Conservation (phyloP, 2,113 vertebrate genomes). For the Pristiophorus japonicus region DNA sequence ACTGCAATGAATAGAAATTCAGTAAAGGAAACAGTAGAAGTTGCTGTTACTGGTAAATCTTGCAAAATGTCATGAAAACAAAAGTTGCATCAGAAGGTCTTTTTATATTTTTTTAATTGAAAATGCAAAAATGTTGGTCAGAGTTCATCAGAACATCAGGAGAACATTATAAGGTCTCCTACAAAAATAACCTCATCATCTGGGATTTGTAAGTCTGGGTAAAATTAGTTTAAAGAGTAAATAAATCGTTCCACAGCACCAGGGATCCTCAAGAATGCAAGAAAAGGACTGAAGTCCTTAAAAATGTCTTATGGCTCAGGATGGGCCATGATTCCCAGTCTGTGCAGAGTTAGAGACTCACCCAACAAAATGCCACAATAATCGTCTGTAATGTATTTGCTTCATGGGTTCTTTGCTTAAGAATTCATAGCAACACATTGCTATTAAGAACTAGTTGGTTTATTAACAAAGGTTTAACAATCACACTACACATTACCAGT, state of each 20-base stretch:
- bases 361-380: not conserved
- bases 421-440: too few relatives aligned
- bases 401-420: too few relatives aligned
- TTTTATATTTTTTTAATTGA: not conserved
- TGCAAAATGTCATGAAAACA: not conserved
- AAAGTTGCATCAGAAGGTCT: not conserved
- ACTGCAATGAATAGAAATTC: not conserved
- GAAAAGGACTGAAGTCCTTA: not conserved
- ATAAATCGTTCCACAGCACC: not conserved
- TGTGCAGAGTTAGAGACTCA: not conserved
- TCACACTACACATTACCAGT: too few relatives aligned
- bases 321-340: too few relatives aligned
- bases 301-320: not conserved
- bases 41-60: not conserved
- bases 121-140: not conserved
- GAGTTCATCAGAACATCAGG: not conserved
- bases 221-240: not conserved
- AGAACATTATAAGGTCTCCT: not conserved
- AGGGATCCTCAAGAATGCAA: not conserved
- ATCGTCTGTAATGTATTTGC: too few relatives aligned
- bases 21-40: not conserved
- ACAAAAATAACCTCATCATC: not conserved
- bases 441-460: too few relatives aligned
- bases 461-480: too few relatives aligned
- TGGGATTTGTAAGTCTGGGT: not conserved